Conservation (phyloP, 2,113 vertebrate species). For the Rhinopomastus cyanomelas region DNA sequence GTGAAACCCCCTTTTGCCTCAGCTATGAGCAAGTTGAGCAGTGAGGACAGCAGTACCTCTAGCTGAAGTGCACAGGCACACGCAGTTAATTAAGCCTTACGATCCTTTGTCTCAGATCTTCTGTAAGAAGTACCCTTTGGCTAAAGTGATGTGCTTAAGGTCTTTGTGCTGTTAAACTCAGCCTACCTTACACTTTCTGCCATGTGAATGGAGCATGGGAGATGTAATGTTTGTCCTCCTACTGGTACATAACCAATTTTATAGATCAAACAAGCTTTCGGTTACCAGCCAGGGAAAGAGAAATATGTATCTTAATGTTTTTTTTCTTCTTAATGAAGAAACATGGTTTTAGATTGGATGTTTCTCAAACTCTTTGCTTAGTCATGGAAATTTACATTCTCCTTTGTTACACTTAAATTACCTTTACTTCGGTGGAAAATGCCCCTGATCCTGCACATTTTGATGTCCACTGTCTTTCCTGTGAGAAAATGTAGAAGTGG, state of each 20-base stretch:
- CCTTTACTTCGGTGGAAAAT: constrained; percentile 3
- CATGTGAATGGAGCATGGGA: background rate
- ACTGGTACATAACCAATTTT: too few relatives aligned
- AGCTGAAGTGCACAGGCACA: background rate
- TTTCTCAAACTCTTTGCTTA: background rate
- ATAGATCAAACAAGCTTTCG: background rate
- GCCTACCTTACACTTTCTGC: background rate
- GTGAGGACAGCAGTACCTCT: background rate
- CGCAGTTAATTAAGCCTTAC: background rate
- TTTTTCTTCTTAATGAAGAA: background rate
- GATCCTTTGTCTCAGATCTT: constrained; percentile 8
- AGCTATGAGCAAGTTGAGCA: background rate
- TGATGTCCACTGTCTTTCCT: background rate
- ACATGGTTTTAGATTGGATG: background rate
- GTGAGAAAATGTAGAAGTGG: background rate
- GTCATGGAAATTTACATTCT: background rate
- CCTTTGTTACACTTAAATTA: background rate
- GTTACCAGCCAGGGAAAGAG: background rate
- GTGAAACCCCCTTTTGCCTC: constrained; percentile 3
- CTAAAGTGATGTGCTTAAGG: background rate
- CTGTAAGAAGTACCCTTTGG: background rate
- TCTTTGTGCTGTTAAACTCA: background rate
- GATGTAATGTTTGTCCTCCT: background rate
- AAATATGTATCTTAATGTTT: background rate
- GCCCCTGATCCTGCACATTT: background rate